phyloP scores from a whole-genome alignment of 30 jellyfish, hydroid and myxozoan genomes.

The Phacellophora camtschatica region DNA sequence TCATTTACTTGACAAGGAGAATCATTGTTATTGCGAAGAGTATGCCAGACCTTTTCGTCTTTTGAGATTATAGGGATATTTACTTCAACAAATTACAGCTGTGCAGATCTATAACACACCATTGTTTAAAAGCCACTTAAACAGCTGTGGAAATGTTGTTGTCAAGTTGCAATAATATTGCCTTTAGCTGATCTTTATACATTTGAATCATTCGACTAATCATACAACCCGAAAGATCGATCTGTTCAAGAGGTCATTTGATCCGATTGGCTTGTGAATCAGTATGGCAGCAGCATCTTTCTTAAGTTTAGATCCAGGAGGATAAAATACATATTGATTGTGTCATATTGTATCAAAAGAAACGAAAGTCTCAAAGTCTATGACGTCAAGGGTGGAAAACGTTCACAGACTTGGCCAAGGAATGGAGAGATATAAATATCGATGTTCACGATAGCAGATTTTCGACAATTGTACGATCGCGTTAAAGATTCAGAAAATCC shows the following conservation, averaged over 20 bases:
- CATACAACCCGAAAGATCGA: not conserved
- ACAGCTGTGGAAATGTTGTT: not conserved
- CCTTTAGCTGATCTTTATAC: not conserved
- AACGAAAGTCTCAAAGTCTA: no score
- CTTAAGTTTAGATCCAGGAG: no score
- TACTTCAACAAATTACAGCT: not conserved
- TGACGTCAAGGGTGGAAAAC: no score
- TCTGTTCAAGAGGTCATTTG: not conserved
- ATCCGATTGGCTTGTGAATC: no score
- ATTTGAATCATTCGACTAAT: not conserved
- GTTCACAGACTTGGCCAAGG: no score
- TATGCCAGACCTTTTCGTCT: not conserved
- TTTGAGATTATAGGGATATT: not conserved
- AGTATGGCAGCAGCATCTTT: no score
- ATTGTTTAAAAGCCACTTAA: not conserved
- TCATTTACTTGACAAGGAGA: not conserved
- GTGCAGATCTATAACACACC: not conserved
- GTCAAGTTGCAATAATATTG: not conserved
- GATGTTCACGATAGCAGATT: no score
- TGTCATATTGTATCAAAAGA: no score
- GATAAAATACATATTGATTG: no score
- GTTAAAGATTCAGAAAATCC: no score
- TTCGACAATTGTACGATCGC: no score
- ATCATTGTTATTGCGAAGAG: not conserved
- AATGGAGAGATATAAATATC: no score